Percentiles rank a stretch among this genome's conserved stretches.
Evolutionary conservation across 2,888 invertebrate genomes (phyloP).

Genomic region (Pseudolycoriella hygida): DNA sequence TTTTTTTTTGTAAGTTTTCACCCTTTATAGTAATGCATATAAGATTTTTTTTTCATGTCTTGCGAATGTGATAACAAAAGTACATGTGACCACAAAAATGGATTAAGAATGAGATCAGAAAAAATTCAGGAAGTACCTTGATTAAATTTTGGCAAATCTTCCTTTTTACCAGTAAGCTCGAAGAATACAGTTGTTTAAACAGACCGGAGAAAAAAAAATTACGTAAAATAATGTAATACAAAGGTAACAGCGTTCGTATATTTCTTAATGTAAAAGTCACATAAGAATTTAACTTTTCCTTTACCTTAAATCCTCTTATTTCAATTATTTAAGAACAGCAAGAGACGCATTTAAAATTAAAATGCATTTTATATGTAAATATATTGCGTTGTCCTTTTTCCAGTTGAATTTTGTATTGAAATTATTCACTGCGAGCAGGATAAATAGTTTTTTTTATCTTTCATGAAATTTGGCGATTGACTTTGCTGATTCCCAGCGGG

Average conservation of each 20-base stretch:
- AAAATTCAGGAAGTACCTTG: too few relatives aligned
- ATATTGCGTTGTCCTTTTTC: not conserved
- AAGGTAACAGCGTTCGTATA: not conserved
- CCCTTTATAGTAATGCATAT: too few relatives aligned
- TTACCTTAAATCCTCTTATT: constrained; percentile 2
- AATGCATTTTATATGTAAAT: constrained; percentile 4
- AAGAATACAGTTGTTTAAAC: not conserved
- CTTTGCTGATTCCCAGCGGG: constrained; percentile 9
- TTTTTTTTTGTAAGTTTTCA: too few relatives aligned
- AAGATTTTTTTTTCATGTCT: too few relatives aligned
- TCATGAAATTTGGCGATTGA: constrained; percentile 8
- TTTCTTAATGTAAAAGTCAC: too few relatives aligned
- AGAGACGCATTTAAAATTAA: constrained; percentile 2
- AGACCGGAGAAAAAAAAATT: not conserved
- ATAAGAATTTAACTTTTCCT: not conserved
- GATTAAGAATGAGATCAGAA: too few relatives aligned
- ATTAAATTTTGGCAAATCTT: too few relatives aligned
- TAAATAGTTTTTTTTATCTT: not conserved
- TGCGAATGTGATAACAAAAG: too few relatives aligned
- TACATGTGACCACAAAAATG: too few relatives aligned
- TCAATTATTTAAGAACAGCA: not conserved
- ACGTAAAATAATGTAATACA: not conserved
- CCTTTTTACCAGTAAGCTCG: too few relatives aligned
- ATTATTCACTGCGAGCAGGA: not conserved
- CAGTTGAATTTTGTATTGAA: constrained; percentile 1